phyloP scores from a whole-genome alignment of 2,113 vertebrate genomes.

The Megaptera novaeangliae region DNA sequence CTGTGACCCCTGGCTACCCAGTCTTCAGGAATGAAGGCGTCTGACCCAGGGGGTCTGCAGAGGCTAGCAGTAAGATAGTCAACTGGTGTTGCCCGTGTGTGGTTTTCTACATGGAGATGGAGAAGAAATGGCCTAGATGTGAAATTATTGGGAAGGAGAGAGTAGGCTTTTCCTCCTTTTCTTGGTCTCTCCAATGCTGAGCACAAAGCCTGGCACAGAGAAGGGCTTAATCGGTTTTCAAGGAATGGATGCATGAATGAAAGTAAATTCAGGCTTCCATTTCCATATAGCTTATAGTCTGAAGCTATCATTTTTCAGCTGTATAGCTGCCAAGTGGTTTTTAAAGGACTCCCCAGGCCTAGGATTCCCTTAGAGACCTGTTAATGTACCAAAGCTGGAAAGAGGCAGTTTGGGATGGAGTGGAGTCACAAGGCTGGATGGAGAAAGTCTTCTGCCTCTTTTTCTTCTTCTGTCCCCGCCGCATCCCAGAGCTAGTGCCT shows the following conservation, averaged over 20 bases:
- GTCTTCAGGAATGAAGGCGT: background rate
- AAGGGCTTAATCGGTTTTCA: background rate
- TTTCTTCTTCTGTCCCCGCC: background rate
- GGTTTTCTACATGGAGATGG: background rate
- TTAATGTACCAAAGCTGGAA: background rate
- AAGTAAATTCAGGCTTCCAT: slow-evolving; percentile 32
- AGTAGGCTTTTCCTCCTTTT: background rate
- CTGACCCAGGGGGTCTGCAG: background rate
- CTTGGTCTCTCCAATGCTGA: background rate
- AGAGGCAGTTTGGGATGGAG: background rate
- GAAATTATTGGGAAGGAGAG: background rate
- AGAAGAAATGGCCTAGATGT: background rate
- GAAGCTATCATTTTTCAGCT: slow-evolving; percentile 30
- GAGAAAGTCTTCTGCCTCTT: background rate
- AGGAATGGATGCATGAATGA: background rate
- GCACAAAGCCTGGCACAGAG: background rate
- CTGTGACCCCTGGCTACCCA: background rate
- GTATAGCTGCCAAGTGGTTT: slow-evolving; percentile 10
- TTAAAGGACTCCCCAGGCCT: background rate
- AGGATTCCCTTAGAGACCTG: slow-evolving; percentile 27
- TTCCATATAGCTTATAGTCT: background rate
- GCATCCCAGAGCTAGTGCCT: background rate
- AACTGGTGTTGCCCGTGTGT: background rate
- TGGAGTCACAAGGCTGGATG: background rate
- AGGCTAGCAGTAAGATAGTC: background rate